Base-by-base conservation (phyloP, 2,888 invertebrate species). In the Horisme vitalbata region DNA sequence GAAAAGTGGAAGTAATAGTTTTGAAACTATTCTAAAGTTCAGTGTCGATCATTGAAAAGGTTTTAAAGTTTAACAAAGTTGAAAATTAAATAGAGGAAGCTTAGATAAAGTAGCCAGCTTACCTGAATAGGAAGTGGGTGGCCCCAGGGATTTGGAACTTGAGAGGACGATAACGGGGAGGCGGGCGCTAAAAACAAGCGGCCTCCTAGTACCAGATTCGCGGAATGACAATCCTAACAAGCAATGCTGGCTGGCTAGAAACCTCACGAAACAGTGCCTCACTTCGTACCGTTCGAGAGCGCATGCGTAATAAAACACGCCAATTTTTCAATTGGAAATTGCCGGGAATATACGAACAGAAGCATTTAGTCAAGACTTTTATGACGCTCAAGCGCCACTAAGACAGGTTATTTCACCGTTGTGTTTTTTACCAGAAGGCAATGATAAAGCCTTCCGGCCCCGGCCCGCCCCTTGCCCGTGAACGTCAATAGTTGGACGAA, bases 221-320 rank as follows among this genome's bases (percentile, higher is more conserved):
- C 50, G 52, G 59, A 57, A 46, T 47, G 63, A 52, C 61, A 4
- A 12, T 7, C 3, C n/a, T 24, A 10, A 5, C 18, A 11, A 15
- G n/a, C n/a, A n/a, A 13, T 4, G 6, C 56, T 48, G 52, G 37
- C 47, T 51, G 33, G 21, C 47, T 49, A 30, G 53, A 45, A n/a
- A 10, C 45, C 49, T 47, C 41, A 32, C 35, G 38, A 49, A 55
- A 36, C 2, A 53, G 75, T 57, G 45, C 65, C 81, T 79, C 65
- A 81, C 83, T 84, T 79, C 79, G 73, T 57, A 50, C 46, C 57
- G 65, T 37, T 65, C 57, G 37, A 55, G 55, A 49, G 75, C 84
- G 84, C 84, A 78, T 83, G 84, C 84, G 84, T 75, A 57, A 45
- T 45, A 55, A 52, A 65, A n/a, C n/a, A 64, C 58, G 70, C 70